phyloP scores from a whole-genome alignment of 2,888 invertebrate species.

The Oxystoma pomonae region DNA sequence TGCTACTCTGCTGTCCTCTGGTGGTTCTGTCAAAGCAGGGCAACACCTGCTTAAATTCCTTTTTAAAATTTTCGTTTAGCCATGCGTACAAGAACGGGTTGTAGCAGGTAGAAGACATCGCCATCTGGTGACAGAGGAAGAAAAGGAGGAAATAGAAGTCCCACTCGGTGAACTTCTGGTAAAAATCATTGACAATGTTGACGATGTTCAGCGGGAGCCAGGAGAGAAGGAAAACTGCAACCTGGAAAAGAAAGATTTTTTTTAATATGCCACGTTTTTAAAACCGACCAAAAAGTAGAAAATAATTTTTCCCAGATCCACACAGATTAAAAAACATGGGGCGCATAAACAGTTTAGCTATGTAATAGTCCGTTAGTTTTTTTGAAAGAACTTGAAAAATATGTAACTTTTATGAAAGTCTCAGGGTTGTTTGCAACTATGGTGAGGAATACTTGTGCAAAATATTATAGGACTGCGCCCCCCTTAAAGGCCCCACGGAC shows the following conservation, averaged over 20 bases:
- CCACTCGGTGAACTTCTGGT: constrained; percentile 66
- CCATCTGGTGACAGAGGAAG: constrained; percentile 59
- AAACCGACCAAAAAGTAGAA: no score
- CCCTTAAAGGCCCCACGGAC: no score
- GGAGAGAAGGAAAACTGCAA: constrained; percentile 90
- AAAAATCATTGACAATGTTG: constrained; percentile 82
- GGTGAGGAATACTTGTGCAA: no score
- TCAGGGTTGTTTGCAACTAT: no score
- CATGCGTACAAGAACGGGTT: constrained; percentile 94
- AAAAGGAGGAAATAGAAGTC: constrained; percentile 85
- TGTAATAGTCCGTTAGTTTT: no score
- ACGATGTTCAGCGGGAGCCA: constrained; percentile 92
- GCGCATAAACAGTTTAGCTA: no score
- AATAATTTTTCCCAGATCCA: no score
- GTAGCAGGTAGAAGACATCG: constrained; percentile 93
- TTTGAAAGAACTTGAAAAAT: no score
- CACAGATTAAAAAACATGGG: no score
- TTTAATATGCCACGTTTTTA: no score
- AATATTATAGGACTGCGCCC: no score
- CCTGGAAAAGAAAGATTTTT: neutral
- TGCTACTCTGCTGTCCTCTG: constrained; percentile 38
- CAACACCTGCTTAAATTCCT: constrained; percentile 78
- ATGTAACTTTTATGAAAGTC: no score
- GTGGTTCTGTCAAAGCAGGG: constrained; percentile 54
- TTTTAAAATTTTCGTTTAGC: constrained; percentile 92